Evolutionary conservation across 2,113 vertebrate genomes (phyloP).

Genomic region (Chaetodon trifascialis): DNA sequence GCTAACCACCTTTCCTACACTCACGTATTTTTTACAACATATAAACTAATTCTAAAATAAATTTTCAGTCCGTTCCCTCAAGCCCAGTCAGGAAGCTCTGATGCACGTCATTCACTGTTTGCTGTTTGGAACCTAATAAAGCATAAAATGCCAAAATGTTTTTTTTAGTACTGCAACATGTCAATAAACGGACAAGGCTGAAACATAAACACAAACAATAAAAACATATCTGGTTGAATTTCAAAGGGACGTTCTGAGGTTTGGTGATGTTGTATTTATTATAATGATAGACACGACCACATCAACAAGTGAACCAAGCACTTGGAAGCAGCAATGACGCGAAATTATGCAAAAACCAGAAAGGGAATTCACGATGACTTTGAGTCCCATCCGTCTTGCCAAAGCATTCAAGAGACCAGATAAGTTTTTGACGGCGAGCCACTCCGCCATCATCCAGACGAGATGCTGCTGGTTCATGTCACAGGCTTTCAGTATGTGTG

Average conservation of each 20-base stretch:
- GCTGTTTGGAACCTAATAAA: background rate
- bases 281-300: slow-evolving; percentile 1
- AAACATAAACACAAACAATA: background rate
- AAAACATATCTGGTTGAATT: background rate
- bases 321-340: slow-evolving; percentile 10
- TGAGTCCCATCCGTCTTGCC: slow-evolving; percentile 13
- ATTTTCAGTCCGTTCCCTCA: background rate
- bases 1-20: no score
- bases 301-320: background rate
- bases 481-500: slow-evolving; percentile 21
- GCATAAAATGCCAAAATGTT: background rate
- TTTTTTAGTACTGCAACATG: background rate
- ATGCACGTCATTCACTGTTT: background rate
- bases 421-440: slow-evolving; percentile 20
- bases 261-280: background rate
- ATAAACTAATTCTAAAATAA: no score
- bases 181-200: background rate
- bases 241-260: background rate
- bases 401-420: slow-evolving; percentile 15
- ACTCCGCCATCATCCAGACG: slow-evolving; percentile 20
- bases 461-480: slow-evolving; percentile 41
- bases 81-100: background rate
- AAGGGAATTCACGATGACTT: background rate
- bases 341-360: slow-evolving; percentile 8
- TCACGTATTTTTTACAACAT: no score